phyloP scores from a whole-genome alignment of 2,113 vertebrate species.

The Urocolius indicus region DNA sequence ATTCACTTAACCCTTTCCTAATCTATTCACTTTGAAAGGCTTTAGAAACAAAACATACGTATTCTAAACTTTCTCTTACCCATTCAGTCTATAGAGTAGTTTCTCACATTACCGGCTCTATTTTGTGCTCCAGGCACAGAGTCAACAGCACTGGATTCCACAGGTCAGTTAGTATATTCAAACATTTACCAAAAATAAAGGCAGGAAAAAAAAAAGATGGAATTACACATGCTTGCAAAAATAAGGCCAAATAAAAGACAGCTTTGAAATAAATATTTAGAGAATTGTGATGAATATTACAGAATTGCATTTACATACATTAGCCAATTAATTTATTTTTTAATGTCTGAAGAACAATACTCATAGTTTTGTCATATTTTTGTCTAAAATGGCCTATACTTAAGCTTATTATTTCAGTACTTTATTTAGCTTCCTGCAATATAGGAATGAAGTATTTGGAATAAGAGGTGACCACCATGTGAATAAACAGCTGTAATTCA shows the following conservation, averaged over 20 bases:
- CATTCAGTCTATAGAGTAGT: not conserved
- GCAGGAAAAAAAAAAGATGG: not conserved
- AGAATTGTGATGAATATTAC: not conserved
- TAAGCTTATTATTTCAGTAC: slow-evolving; percentile 23
- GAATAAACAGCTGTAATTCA: slow-evolving; percentile 7
- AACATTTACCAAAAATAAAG: slow-evolving; percentile 26
- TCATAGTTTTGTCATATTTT: not conserved
- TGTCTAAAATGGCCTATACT: not conserved
- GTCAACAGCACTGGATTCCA: slow-evolving; percentile 49
- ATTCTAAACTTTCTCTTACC: not conserved
- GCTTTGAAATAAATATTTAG: slow-evolving; percentile 17
- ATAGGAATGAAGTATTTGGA: not conserved
- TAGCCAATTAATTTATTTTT: not conserved
- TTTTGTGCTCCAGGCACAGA: not conserved
- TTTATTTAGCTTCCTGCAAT: not conserved
- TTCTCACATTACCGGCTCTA: not conserved
- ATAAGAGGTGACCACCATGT: not conserved
- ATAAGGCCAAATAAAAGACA: not conserved
- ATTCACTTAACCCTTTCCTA: slow-evolving; percentile 12
- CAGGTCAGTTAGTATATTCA: slow-evolving; percentile 53
- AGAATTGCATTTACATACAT: not conserved
- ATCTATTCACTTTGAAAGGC: slow-evolving; percentile 28
- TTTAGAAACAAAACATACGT: not conserved
- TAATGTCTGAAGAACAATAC: not conserved
- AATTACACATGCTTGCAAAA: not conserved